Base-by-base conservation (phyloP, 2,888 invertebrate genomes). In the Pelosia muscerda region DNA sequence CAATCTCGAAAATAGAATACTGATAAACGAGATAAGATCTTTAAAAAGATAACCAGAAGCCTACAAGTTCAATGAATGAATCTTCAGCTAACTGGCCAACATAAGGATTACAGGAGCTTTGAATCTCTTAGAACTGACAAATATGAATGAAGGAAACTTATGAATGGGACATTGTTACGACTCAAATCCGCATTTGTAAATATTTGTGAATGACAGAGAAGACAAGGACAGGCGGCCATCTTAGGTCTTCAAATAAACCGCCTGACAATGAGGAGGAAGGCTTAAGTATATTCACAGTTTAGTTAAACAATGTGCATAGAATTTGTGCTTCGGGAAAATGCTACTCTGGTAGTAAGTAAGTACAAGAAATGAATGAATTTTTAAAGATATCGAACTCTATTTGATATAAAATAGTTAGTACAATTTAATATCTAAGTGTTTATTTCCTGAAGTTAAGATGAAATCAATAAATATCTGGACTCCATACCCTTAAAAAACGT, bases 191-290 rank as follows among this genome's bases (percentile, higher is more conserved):
- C 87, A 86, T 87, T 91, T 90, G 88, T 90, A 90, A 92, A 92
- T 91, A 90, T 91, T 91, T 92, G 87, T 90, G 87, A 91, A 92
- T 90, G 90, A 87, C 85, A 69, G 49, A 49, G 72, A n/a, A 69
- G 76, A 78, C 80, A 79, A 73, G 72, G 68, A 71, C 69, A 66
- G 57, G 70, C 65, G 69, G 71, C 71, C 65, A 55, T 74, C 63
- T 63, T 49, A 38, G 58, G 63, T 56, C 71, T 72, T 78, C 81
- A 78, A 81, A 77, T 68, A 34, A 11, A 69, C 81, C 80, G 81
- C 76, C 58, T 63, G 3, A 79, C 79, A 77, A 81, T 69, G 28
- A 6, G 60, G 63, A 78, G 81, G 81, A 81, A 81, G 79, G 75
- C 75, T 81, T 81, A 81, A 66, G 63, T 70, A 55, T 58, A 25